These are phyloP conservation scores for Myathropa florea DNA, from an alignment of 2,888 invertebrate genomes.

Conservation along the genomic window DNA sequence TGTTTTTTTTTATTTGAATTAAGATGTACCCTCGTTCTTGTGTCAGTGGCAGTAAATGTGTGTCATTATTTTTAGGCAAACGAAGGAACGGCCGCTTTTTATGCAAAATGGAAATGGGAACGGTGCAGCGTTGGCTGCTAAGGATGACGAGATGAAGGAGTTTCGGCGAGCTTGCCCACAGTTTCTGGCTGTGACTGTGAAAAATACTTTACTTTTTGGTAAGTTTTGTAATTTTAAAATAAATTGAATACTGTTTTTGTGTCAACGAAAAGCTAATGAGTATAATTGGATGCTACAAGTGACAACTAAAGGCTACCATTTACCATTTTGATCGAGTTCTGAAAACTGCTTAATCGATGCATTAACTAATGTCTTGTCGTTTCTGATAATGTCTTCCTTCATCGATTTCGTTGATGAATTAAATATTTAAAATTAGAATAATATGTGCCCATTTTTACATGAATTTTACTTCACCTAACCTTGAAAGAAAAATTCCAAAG, in stretches of 20 bases:
- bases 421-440: not conserved
- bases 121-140: constrained; percentile 65
- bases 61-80: constrained; percentile 71
- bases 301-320: too few species aligned
- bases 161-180: constrained; percentile 86
- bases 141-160: constrained; percentile 78
- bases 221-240: constrained; percentile 73
- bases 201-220: constrained; percentile 88
- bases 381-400: not conserved
- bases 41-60: not conserved
- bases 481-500: not conserved
- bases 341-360: too few species aligned
- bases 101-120: constrained; percentile 76
- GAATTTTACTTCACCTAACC: not conserved
- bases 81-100: constrained; percentile 78
- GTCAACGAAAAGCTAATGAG: too few species aligned
- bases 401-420: too few species aligned
- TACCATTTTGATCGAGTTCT: too few species aligned
- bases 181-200: constrained; percentile 89
- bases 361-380: not conserved
- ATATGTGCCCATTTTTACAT: not conserved
- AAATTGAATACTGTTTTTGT: not conserved
- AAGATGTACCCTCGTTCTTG: not conserved
- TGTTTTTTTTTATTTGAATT: not conserved
- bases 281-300: too few species aligned